Conservation (phyloP, 2,797 vertebrate genomes). For the Pipistrellus pygmaeus region DNA sequence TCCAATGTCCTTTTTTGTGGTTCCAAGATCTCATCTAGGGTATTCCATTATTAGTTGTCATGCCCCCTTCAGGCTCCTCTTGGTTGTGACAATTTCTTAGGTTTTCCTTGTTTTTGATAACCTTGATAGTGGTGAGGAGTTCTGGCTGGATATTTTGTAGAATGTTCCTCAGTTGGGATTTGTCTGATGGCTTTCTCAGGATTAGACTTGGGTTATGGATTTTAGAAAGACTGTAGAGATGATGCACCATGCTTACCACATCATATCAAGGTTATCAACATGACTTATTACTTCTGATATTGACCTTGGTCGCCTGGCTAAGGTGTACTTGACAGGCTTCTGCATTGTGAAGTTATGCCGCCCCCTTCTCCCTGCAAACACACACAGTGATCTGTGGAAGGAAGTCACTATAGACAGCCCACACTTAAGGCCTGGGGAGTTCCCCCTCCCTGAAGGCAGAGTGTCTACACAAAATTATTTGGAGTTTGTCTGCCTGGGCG, state of each 20-base stretch:
- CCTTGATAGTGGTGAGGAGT: background rate
- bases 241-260: background rate
- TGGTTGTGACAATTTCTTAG: background rate
- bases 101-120: constrained; percentile 9
- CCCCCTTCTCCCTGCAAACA: no score
- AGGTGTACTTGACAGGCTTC: background rate
- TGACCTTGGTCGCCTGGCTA: background rate
- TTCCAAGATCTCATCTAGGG: background rate
- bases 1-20: background rate
- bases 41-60: background rate
- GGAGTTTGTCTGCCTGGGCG: background rate
- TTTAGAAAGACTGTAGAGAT: background rate
- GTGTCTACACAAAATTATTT: background rate
- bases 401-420: background rate
- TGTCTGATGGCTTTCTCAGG: background rate
- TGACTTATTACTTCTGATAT: background rate
- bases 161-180: background rate
- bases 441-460: background rate
- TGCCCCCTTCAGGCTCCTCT: background rate
- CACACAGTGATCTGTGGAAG: background rate
- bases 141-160: background rate
- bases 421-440: background rate
- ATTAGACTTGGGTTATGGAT: background rate
- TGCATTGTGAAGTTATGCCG: background rate
- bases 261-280: background rate